Base-by-base conservation (phyloP, 2,113 vertebrate genomes). In the Dermatemys mawii region DNA sequence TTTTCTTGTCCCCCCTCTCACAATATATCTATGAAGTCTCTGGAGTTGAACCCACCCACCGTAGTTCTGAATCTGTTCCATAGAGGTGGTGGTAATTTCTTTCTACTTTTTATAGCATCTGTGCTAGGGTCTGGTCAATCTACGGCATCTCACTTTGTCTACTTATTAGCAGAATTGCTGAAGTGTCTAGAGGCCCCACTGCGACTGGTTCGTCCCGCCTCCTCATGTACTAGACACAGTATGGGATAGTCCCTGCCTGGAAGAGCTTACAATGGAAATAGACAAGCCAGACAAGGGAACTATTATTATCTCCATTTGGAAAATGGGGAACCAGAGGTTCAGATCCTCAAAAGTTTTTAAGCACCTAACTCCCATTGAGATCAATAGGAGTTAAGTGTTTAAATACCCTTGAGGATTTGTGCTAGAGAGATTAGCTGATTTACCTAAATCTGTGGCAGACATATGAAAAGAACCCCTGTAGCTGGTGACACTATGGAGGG, bases 201-300 rank as follows among this genome's bases (percentile, higher is more conserved):
- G 5, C 2, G 24, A 46, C 41, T 29, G 41, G 26, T 44, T 60
- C 55, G 11, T 11, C 22, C 44, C 6, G 35, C 26, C 88, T 14
- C 21, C 26, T n/a, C 21, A 9, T 21, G 19, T 70, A 11, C 19
- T 21, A 38, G n/a, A 51, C 51, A 26, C 9, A 5, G 70, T 35
- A n/a, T 87, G 82, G 79, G 79, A 48, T 1, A 46, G 24, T 2
- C 51, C 7, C 2, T 57, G 27, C 9, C 19, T 19, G 38, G 35
- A 32, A 63, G 17, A 67, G 63, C 16, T 89, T 53, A 51, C 27
- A 86, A 46, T 80, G 2, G 63, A 46, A 89, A 76, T 0, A 76
- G 88, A 24, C 19, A 87, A 93, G 81, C 49, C 78, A 91, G 75
- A 86, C 41, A 84, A 88, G 92, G 88, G 8, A 95, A 78, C 8